phyloP scores from a whole-genome alignment of 2,113 vertebrate species.

The Orthonyx spaldingii region DNA sequence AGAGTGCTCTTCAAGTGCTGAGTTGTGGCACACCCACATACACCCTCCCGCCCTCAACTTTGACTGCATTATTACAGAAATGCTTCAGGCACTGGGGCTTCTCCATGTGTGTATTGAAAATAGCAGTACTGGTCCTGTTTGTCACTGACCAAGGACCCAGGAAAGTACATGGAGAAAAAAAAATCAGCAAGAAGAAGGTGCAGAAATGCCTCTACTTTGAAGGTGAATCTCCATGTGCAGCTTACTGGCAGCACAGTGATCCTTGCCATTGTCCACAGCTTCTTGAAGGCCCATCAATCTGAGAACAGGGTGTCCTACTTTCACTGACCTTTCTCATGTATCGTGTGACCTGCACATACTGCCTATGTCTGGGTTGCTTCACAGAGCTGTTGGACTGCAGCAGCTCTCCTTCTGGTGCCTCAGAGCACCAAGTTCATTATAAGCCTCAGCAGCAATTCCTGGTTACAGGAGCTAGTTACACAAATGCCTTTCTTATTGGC shows the following conservation, averaged over 20 bases:
- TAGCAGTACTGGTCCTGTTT: background rate
- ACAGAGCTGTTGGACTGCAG: background rate
- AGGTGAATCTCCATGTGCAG: background rate
- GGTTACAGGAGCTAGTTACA: background rate
- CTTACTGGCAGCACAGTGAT: background rate
- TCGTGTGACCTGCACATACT: background rate
- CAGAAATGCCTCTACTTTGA: background rate
- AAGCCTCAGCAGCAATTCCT: background rate
- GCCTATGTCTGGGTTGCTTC: background rate
- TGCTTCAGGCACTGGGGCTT: background rate
- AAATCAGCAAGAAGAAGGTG: background rate
- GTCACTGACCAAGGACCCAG: background rate
- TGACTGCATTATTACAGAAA: background rate
- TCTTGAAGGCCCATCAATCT: conserved; percentile 30
- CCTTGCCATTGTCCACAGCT: background rate
- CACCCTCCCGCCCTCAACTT: background rate
- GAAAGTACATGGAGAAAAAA: background rate
- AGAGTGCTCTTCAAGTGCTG: background rate
- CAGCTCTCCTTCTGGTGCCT: background rate
- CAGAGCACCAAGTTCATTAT: background rate
- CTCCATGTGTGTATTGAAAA: background rate
- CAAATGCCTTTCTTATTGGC: conserved; percentile 5
- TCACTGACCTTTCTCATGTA: background rate
- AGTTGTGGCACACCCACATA: background rate
- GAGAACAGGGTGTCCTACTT: conserved; percentile 3